Percentiles rank a stretch among this genome's conserved stretches.
Conservation (phyloP, 2,797 vertebrate genomes). For the Carduelis carduelis region DNA sequence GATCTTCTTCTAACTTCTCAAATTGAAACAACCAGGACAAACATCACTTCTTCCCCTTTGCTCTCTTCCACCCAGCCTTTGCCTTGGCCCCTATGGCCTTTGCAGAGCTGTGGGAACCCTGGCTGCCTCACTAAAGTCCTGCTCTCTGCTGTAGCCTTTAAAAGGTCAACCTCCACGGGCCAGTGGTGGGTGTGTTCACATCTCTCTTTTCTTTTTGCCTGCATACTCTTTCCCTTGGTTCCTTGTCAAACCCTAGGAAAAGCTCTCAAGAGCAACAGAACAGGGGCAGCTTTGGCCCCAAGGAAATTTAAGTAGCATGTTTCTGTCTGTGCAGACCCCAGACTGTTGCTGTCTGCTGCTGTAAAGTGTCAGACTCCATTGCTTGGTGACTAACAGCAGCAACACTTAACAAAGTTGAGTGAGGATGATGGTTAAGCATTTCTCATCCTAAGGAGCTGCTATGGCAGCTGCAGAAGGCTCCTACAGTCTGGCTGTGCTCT, state of each 20-base stretch:
- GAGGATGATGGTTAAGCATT: conserved; percentile 54
- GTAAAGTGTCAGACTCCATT: not conserved
- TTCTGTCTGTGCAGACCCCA: not conserved
- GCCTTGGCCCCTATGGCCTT: not conserved
- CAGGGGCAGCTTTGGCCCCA: not conserved
- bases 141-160: not conserved
- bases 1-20: not conserved
- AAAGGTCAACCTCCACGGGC: not conserved
- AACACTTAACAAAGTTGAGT: conserved; percentile 36
- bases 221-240: not conserved
- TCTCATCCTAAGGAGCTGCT: conserved; percentile 39
- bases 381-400: conserved; percentile 11
- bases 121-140: not conserved
- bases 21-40: not conserved
- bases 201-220: not conserved
- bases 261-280: not conserved
- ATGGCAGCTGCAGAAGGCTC: conserved; percentile 30
- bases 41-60: not conserved
- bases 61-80: not conserved
- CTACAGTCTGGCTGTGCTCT: conserved; percentile 32
- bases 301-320: not conserved
- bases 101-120: not conserved
- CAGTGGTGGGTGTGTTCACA: not conserved
- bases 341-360: not conserved
- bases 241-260: not conserved